Base-by-base conservation (phyloP, 2,888 invertebrate genomes). In the Apeira syringaria region DNA sequence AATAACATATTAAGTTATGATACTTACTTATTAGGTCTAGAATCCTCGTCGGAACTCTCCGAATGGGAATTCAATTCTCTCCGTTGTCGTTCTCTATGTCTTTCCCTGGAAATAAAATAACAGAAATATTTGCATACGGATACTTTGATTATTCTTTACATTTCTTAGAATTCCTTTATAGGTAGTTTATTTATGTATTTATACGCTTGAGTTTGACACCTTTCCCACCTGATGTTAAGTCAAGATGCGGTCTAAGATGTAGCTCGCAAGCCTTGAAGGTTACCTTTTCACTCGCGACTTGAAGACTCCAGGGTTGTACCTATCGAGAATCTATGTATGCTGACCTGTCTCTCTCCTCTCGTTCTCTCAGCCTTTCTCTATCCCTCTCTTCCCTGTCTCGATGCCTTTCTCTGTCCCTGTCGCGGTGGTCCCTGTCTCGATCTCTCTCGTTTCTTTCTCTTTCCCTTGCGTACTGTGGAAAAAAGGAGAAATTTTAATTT, bases 1-100 rank as follows among this genome's bases (percentile, higher is more conserved):
- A n/a, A n/a, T n/a, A n/a, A n/a, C n/a, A n/a, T n/a, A n/a, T n/a
- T n/a, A n/a, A n/a, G n/a, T n/a, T 7, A 31, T 15, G 12, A 6
- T 11, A 76, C 91, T 79, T 72, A 91, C 89, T 89, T 91, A 69
- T 91, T 87, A 70, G 90, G 89, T 54, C 91, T 90, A 70, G 91
- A 92, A 59, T 93, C 93, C 62, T 93, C 93, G 47, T 93, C 93
- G 5, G 93, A 93, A 78, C 93, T 93, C 60, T 93, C 93, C 6
- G 88, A 89, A 64, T 88, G 88, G 53, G 88, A 88, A 73, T 85
- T 70, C 65, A 85, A 54, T 51, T 88, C 88, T 73, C 88, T 80
- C 36, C 86, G 77, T 53, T 86, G 87, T 52, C 90, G 74, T 55
- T 89, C 87, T 74, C 90, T 82, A 61, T 88, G 81, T 72, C 88